Conservation (phyloP, 2,797 vertebrate genomes). For the Lithobates sylvaticus region DNA sequence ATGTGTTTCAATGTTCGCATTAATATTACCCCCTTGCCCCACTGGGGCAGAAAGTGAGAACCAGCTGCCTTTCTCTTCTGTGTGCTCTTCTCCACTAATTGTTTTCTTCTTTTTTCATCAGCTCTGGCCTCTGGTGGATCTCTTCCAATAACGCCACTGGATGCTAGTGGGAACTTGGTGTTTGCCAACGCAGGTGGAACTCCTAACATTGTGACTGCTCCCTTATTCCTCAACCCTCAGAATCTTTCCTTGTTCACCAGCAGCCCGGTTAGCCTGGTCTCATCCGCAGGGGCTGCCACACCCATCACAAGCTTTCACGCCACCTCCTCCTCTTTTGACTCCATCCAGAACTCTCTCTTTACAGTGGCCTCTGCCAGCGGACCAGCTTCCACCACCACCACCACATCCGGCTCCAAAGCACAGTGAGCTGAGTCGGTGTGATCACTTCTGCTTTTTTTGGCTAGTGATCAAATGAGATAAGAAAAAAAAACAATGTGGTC, state of each 20-base stretch:
- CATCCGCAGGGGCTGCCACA: slow-evolving; percentile 79
- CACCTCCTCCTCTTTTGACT: slow-evolving; percentile 82
- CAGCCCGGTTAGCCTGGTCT: slow-evolving; percentile 97
- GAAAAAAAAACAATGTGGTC: slow-evolving; percentile 41
- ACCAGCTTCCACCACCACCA: slow-evolving; percentile 82
- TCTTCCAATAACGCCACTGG: slow-evolving; percentile 96
- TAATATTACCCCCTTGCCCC: too few species aligned
- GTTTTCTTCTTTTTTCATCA: slow-evolving; percentile 66
- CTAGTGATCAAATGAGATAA: slow-evolving; percentile 53
- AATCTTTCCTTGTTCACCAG: slow-evolving; percentile 99
- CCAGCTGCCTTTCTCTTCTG: not conserved
- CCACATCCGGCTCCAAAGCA: slow-evolving; percentile 97
- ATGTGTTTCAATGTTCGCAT: too few species aligned
- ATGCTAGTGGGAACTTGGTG: slow-evolving; percentile 91
- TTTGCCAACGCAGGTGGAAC: slow-evolving; percentile 89
- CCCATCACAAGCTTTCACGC: slow-evolving; percentile 89
- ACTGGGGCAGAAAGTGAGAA: too few species aligned
- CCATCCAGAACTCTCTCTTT: slow-evolving; percentile 87
- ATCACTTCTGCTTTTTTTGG: slow-evolving; percentile 63
- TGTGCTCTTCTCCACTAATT: not conserved
- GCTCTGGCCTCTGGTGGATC: slow-evolving; percentile 94
- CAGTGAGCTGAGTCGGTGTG: slow-evolving; percentile 83
- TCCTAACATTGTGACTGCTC: slow-evolving; percentile 93
- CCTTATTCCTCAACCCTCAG: slow-evolving; percentile 96
- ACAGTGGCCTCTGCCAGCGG: slow-evolving; percentile 84